These are phyloP conservation scores for Microcaecilia unicolor DNA, from an alignment of 2,797 vertebrate genomes.

Conservation along the genomic window DNA sequence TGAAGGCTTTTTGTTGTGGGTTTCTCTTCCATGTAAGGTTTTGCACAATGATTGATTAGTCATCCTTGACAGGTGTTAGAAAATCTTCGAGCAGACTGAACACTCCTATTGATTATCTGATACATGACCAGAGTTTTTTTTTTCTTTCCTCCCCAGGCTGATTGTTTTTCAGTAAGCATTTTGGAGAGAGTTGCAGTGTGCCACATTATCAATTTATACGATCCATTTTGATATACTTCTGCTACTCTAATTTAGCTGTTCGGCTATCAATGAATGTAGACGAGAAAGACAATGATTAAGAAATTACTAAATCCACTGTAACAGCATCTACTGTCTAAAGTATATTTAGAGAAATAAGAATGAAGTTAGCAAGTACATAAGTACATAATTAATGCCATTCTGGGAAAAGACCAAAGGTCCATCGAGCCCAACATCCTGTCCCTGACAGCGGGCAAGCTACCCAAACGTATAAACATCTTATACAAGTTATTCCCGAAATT, in stretches of 20 bases:
- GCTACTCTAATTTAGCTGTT: conserved; percentile 31
- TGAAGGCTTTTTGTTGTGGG: conserved; percentile 22
- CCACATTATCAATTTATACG: conserved; percentile 36
- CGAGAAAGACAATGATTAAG: conserved; percentile 8
- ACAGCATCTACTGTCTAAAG: no score
- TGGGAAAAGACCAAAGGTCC: no score
- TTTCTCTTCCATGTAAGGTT: conserved; percentile 33
- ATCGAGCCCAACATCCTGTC: no score
- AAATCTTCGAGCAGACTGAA: conserved; percentile 31
- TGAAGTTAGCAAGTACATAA: no score
- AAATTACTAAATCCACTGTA: conserved; percentile 18
- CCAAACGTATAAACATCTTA: no score
- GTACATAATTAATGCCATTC: no score
- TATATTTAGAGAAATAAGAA: no score
- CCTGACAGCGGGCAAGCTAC: no score
- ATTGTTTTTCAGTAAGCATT: conserved; percentile 43
- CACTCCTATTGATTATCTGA: conserved; percentile 47
- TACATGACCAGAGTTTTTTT: conserved; percentile 20
- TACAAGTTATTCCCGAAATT: no score
- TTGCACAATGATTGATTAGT: conserved; percentile 41
- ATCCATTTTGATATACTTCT: conserved; percentile 30
- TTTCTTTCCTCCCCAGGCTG: conserved; percentile 18
- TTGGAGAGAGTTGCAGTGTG: conserved; percentile 24
- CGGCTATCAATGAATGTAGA: conserved; percentile 22
- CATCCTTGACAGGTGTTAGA: conserved; percentile 42